Evolutionary conservation across 2,888 invertebrate genomes (phyloP).

Genomic region (Amphiduros pacificus): DNA sequence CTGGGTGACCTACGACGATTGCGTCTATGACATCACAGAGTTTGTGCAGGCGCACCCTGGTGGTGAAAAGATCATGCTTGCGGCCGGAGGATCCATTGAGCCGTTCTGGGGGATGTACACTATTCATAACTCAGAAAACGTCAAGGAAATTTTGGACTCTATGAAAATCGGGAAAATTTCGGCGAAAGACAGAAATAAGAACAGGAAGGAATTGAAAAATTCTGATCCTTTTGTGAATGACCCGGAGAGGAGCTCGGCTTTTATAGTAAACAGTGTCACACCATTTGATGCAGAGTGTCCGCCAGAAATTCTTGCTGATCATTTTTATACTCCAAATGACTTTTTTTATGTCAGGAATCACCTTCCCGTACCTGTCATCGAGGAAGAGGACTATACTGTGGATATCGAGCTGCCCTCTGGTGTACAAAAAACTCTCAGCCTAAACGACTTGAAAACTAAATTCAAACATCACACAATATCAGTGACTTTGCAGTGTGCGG

Average conservation of each 20-base stretch:
- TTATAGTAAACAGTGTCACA: conserved; percentile 75
- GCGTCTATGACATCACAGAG: conserved; percentile 93
- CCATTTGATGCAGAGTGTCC: conserved; percentile 97
- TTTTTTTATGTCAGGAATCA: conserved; percentile 96
- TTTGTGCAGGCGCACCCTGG: conserved; percentile 84
- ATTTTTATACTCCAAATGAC: conserved; percentile 84
- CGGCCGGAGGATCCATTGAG: conserved; percentile 88
- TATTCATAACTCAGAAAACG: conserved; percentile 63
- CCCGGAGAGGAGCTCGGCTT: conserved; percentile 75
- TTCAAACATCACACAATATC: conserved; percentile 74
- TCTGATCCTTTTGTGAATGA: conserved; percentile 80
- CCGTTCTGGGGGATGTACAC: conserved; percentile 81
- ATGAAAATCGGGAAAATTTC: conserved; percentile 88
- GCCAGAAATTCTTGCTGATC: conserved; percentile 71
- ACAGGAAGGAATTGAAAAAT: conserved; percentile 23
- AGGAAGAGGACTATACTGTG: conserved; percentile 60
- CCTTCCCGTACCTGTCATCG: conserved; percentile 80
- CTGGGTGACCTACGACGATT: conserved; percentile 64
- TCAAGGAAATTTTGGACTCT: conserved; percentile 76
- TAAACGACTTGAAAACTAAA: conserved; percentile 70
- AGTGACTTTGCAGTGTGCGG: conserved; percentile 92
- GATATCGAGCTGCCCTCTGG: conserved; percentile 67
- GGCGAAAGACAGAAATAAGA: not conserved
- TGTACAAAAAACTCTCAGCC: conserved; percentile 62
- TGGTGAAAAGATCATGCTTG: conserved; percentile 84